Conservation (phyloP, 2,888 invertebrate species). For the Augiades crinisus region DNA sequence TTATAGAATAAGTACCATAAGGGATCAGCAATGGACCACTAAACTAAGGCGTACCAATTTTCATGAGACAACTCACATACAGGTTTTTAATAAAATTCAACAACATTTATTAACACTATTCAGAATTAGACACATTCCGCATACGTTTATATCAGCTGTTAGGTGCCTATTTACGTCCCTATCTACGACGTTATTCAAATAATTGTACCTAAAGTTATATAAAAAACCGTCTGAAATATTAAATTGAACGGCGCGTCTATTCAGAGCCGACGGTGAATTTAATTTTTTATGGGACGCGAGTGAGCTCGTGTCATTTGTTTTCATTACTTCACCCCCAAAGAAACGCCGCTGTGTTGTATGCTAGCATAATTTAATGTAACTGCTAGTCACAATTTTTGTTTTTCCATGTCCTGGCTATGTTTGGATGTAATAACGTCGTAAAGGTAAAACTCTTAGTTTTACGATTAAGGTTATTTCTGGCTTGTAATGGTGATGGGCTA, state of each 20-base stretch:
- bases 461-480: too few relatives aligned
- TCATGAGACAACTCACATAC: too few relatives aligned
- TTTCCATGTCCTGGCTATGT: not conserved
- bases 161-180: not conserved
- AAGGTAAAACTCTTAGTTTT: too few relatives aligned
- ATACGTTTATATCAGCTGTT: not conserved
- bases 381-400: slow-evolving; percentile 10
- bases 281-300: slow-evolving; percentile 70
- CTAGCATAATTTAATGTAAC: slow-evolving; percentile 10
- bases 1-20: too few relatives aligned
- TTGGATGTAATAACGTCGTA: too few relatives aligned
- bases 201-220: not conserved
- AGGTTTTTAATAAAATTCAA: too few relatives aligned
- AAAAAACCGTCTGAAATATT: slow-evolving; percentile 50
- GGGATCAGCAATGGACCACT: too few relatives aligned
- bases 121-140: not conserved
- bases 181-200: not conserved
- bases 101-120: not conserved
- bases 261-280: slow-evolving; percentile 65
- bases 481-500: too few relatives aligned
- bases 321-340: slow-evolving; percentile 65
- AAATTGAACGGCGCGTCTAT: slow-evolving; percentile 61
- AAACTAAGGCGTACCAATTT: too few relatives aligned
- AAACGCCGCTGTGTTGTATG: slow-evolving; percentile 25
- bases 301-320: slow-evolving; percentile 72